Evolutionary conservation across 1,140 invertebrate genomes (phyloP).

Genomic region (Halesus radiatus): DNA sequence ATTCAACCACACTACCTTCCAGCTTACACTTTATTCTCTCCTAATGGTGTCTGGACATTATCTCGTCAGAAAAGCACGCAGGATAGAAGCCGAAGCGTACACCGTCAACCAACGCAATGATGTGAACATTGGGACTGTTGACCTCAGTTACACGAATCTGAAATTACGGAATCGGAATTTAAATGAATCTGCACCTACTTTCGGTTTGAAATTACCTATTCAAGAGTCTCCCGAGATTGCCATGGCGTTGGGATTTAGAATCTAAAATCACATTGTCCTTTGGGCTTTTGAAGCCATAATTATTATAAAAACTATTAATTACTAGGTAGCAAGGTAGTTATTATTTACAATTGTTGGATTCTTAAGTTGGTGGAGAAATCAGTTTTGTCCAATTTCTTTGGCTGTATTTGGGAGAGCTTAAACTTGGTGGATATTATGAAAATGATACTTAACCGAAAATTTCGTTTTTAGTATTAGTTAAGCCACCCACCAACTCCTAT

Average conservation of each 20-base stretch:
- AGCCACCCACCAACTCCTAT: too few relatives aligned
- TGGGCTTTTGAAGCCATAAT: background rate
- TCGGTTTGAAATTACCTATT: background rate
- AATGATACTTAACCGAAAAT: too few relatives aligned
- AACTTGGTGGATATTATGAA: too few relatives aligned
- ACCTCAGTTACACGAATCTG: conserved; percentile 32
- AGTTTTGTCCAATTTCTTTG: too few relatives aligned
- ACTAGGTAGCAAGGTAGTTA: background rate
- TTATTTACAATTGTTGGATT: background rate
- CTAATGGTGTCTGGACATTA: too few relatives aligned
- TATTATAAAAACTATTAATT: background rate
- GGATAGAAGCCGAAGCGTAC: background rate
- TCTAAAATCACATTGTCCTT: background rate
- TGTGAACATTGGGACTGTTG: conserved; percentile 9
- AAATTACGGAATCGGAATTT: conserved; percentile 28
- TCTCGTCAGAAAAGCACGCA: background rate
- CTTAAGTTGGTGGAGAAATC: background rate
- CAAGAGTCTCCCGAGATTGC: background rate
- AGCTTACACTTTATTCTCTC: too few relatives aligned
- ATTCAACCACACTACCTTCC: too few relatives aligned
- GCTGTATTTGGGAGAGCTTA: too few relatives aligned
- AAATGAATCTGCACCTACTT: conserved; percentile 23
- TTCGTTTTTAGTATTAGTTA: too few relatives aligned
- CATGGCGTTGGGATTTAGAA: background rate
- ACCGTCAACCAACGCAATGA: background rate